phyloP scores from a whole-genome alignment of 2,888 invertebrate species.

The Drosophila anceps region DNA sequence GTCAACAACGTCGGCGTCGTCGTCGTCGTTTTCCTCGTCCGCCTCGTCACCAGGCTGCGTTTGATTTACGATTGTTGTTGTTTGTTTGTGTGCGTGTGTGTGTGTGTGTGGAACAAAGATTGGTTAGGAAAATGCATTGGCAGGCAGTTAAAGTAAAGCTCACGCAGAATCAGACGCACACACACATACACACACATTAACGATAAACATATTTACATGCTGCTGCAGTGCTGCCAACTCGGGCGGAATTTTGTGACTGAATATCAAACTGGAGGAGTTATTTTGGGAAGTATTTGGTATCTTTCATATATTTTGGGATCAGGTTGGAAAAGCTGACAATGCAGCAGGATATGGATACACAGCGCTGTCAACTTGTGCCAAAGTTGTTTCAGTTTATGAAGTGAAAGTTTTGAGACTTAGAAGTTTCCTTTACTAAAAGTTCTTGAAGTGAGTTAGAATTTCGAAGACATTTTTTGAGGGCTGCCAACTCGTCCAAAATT shows the following conservation, averaged over 20 bases:
- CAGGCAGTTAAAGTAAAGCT: conserved; percentile 44
- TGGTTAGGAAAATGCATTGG: conserved; percentile 60
- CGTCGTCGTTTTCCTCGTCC: conserved; percentile 78
- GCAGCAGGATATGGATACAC: too few species aligned
- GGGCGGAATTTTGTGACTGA: conserved; percentile 2
- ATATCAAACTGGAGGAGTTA: neutral
- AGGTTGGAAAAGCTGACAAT: neutral
- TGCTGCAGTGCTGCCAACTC: conserved; percentile 69
- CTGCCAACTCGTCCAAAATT: too few species aligned
- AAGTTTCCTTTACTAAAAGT: too few species aligned
- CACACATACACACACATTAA: conserved; percentile 21
- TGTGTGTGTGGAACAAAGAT: conserved; percentile 32
- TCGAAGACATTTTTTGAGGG: too few species aligned
- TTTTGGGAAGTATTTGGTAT: neutral
- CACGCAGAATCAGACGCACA: conserved; percentile 25
- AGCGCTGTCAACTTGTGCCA: neutral
- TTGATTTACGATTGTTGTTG: neutral
- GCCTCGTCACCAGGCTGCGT: conserved; percentile 83
- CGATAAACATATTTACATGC: conserved; percentile 35
- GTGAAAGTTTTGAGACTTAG: too few species aligned
- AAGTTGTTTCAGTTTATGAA: neutral
- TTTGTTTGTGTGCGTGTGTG: too few species aligned
- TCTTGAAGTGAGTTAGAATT: too few species aligned
- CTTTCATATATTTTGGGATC: neutral
- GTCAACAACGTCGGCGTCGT: conserved; percentile 72